Conservation (phyloP, 53 echinoderm and acorn worm species). For the Echinarachnius parma region DNA sequence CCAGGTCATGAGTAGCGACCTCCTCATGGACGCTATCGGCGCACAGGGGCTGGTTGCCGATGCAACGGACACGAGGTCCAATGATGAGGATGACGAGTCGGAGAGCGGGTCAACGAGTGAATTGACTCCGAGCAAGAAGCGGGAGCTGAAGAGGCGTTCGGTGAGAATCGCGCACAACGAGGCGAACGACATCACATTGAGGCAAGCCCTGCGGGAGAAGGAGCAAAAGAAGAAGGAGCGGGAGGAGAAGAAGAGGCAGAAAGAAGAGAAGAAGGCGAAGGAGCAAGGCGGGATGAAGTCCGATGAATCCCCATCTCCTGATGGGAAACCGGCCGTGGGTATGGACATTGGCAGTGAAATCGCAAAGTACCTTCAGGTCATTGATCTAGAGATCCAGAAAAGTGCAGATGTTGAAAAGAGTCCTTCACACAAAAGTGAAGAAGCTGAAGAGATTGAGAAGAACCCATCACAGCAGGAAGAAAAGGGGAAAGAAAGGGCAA, state of each 20-base stretch:
- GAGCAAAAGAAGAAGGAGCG: slow-evolving; percentile 35
- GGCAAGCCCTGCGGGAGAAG: slow-evolving; percentile 27
- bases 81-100: slow-evolving; percentile 50
- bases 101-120: slow-evolving; percentile 22
- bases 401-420: slow-evolving; percentile 5
- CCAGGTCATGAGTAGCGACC: slow-evolving; percentile 63
- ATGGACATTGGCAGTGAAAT: slow-evolving; percentile 25
- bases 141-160: slow-evolving; percentile 36
- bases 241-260: slow-evolving; percentile 37
- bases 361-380: slow-evolving; percentile 25
- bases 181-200: slow-evolving; percentile 23
- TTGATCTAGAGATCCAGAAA: slow-evolving; percentile 28
- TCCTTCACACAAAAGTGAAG: not conserved
- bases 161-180: slow-evolving; percentile 14
- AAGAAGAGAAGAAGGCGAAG: slow-evolving; percentile 24
- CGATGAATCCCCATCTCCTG: no score
- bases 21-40: slow-evolving; percentile 56
- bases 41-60: slow-evolving; percentile 46
- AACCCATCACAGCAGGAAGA: not conserved
- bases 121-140: slow-evolving; percentile 16
- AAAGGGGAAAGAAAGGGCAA: no score
- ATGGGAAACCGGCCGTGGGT: not conserved
- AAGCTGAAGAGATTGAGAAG: not conserved
- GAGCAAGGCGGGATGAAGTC: not conserved
- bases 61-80: slow-evolving; percentile 28